Conservation (phyloP, 2,888 invertebrate species). For the Pseudococcus jackbeardsleyi region DNA sequence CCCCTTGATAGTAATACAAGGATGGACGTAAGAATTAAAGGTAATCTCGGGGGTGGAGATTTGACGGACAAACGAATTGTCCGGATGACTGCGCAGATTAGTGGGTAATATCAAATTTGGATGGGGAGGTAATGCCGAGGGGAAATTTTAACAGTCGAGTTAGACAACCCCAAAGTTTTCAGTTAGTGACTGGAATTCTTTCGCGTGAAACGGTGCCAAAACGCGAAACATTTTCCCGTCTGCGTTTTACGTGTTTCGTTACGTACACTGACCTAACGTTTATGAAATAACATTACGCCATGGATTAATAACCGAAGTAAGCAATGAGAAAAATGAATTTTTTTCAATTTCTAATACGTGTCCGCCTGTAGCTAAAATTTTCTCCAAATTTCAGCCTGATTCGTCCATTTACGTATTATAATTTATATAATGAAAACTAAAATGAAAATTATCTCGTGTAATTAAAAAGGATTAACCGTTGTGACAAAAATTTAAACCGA, state of each 20-base stretch:
- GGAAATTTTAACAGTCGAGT: constrained; percentile 63
- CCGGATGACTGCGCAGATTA: constrained; percentile 65
- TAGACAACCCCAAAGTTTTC: constrained; percentile 62
- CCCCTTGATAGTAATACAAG: constrained; percentile 47
- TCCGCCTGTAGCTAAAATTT: not conserved
- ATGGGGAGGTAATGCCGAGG: constrained; percentile 31
- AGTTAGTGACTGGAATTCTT: constrained; percentile 63
- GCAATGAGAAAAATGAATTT: not conserved
- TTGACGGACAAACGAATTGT: constrained; percentile 65
- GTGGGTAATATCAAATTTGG: constrained; percentile 65
- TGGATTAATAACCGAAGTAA: constrained; percentile 52
- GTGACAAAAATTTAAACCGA: constrained; percentile 11
- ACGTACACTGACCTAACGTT: constrained; percentile 61
- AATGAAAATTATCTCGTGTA: not conserved
- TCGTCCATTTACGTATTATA: not conserved
- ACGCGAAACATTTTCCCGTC: constrained; percentile 58
- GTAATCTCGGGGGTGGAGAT: constrained; percentile 65
- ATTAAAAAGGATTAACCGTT: constrained; percentile 4
- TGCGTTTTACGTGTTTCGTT: constrained; percentile 58
- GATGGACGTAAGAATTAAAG: constrained; percentile 65
- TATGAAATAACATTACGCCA: constrained; percentile 56
- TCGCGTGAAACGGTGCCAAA: constrained; percentile 58
- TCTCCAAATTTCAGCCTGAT: not conserved
- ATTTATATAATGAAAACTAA: not conserved
- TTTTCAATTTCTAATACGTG: not conserved